Percentiles rank a stretch among this genome's conserved stretches.
Evolutionary conservation across 2,113 vertebrate species (phyloP).

Genomic region (Suricata suricatta): DNA sequence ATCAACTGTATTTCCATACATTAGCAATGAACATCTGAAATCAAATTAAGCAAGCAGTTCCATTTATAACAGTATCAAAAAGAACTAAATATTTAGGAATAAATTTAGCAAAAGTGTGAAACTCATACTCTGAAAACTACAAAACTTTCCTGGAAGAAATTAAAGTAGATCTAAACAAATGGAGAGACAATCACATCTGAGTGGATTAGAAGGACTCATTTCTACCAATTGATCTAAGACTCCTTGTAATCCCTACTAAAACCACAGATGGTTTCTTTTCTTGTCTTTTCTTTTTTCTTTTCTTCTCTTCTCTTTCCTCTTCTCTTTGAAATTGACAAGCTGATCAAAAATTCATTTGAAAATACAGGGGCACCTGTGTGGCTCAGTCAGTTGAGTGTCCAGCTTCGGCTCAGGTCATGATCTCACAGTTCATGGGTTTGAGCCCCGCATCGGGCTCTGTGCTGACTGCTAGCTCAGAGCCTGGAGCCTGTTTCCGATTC

Average conservation of each 20-base stretch:
- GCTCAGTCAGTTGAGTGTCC: too few relatives aligned
- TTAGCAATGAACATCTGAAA: constrained; percentile 2
- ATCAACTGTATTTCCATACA: neutral
- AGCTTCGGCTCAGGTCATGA: too few relatives aligned
- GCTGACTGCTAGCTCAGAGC: too few relatives aligned
- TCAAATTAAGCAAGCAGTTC: constrained; percentile 16
- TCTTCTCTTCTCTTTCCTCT: neutral
- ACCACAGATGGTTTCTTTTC: neutral
- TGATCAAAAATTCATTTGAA: constrained; percentile 14
- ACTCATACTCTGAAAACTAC: neutral
- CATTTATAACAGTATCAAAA: constrained; percentile 21
- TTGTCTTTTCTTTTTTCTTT: neutral
- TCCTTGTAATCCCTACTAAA: neutral
- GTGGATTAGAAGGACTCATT: neutral
- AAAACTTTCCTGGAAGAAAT: constrained; percentile 9
- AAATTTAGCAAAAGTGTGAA: constrained; percentile 35
- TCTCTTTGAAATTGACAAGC: neutral
- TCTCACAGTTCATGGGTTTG: too few relatives aligned
- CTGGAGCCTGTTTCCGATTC: too few relatives aligned
- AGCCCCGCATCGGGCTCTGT: too few relatives aligned
- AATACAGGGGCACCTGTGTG: too few relatives aligned
- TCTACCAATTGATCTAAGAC: neutral
- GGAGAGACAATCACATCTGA: neutral
- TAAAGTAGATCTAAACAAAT: constrained; percentile 34
- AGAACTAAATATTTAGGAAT: neutral